Evolutionary conservation across 2,113 vertebrate species (phyloP).

Genomic region (Hippocampus guttulatus): DNA sequence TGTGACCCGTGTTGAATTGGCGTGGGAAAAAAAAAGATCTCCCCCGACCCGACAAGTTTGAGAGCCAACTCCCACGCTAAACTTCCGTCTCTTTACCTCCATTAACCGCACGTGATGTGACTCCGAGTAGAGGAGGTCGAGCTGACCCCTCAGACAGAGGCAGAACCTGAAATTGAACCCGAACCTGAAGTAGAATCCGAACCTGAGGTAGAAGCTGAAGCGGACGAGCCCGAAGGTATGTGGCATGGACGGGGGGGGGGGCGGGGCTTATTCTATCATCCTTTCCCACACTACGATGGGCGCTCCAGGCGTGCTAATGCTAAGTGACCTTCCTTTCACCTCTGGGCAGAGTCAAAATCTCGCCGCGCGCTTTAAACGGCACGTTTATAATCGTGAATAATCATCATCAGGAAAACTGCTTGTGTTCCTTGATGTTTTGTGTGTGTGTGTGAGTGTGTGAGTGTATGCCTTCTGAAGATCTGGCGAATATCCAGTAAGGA

Average conservation of each 20-base stretch:
- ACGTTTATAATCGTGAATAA: too few species aligned
- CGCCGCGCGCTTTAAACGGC: not conserved
- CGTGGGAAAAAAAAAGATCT: not conserved
- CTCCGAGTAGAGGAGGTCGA: slow-evolving; percentile 69
- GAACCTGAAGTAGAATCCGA: slow-evolving; percentile 56
- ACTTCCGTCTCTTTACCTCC: not conserved
- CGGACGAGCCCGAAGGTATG: slow-evolving; percentile 78
- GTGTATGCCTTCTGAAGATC: too few species aligned
- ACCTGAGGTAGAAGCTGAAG: slow-evolving; percentile 50
- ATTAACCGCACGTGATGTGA: slow-evolving; percentile 58
- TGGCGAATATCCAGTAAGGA: too few species aligned
- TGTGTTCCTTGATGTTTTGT: too few species aligned
- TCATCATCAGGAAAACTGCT: too few species aligned
- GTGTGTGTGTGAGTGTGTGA: too few species aligned
- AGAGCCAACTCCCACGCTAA: not conserved
- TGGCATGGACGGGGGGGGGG: slow-evolving; percentile 57
- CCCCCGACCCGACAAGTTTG: not conserved
- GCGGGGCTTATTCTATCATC: slow-evolving; percentile 62
- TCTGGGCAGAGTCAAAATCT: slow-evolving; percentile 15
- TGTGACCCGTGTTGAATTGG: too few species aligned
- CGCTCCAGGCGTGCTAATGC: slow-evolving; percentile 51
- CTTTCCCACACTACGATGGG: slow-evolving; percentile 54
- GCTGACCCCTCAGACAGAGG: slow-evolving; percentile 70
- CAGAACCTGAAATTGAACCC: slow-evolving; percentile 63
- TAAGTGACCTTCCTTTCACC: slow-evolving; percentile 49